These are phyloP conservation scores for Anagrus nilaparvatae DNA, from an alignment of 1,140 invertebrate genomes.

Conservation along the genomic window DNA sequence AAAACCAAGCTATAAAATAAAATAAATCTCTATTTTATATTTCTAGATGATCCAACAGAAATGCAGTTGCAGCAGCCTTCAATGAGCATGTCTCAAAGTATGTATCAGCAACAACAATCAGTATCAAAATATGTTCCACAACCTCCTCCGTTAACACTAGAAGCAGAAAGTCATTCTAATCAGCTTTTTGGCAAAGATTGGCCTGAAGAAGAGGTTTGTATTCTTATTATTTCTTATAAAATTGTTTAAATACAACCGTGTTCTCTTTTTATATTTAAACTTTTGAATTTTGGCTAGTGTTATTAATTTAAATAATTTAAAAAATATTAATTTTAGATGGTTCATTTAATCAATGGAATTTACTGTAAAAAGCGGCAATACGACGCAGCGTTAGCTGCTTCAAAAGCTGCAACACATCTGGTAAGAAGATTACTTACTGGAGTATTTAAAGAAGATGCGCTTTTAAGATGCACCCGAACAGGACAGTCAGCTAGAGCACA, in stretches of 20 bases:
- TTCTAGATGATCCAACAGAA: no score
- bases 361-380: slow-evolving; percentile 23
- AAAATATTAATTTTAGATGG: slow-evolving; percentile 16
- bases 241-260: no score
- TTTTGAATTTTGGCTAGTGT: no score
- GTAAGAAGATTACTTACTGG: slow-evolving; percentile 22
- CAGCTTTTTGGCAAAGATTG: slow-evolving; percentile 22
- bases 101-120: no score
- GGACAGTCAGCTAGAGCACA: slow-evolving; percentile 23
- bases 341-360: slow-evolving; percentile 18
- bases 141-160: no score
- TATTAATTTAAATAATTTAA: slow-evolving; percentile 2
- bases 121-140: no score
- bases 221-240: not conserved
- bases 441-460: slow-evolving; percentile 23
- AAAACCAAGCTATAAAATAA: no score
- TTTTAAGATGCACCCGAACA: slow-evolving; percentile 21
- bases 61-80: no score
- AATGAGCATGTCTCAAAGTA: no score
- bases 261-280: no score
- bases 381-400: slow-evolving; percentile 18
- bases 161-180: no score
- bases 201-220: slow-evolving; percentile 18
- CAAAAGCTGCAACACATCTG: slow-evolving; percentile 21
- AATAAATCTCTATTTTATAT: no score